These are phyloP conservation scores for Diarsia rubi DNA, from an alignment of 2,888 invertebrate species.

Conservation along the genomic window DNA sequence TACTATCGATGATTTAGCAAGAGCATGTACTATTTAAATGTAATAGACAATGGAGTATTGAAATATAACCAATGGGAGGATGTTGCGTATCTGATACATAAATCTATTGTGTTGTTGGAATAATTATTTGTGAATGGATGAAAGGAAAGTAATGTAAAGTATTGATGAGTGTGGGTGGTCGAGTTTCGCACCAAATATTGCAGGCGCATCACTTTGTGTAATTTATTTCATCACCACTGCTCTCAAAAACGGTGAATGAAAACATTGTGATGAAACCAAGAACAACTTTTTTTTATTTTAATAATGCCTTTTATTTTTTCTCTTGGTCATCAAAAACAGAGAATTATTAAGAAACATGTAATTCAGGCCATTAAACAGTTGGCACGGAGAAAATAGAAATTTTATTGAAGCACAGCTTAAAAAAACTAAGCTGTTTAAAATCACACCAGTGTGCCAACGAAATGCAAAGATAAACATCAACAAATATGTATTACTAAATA, in stretches of 20 bases:
- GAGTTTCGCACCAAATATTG: too few relatives aligned
- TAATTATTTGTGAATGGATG: constrained; percentile 15
- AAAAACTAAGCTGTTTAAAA: constrained; percentile 21
- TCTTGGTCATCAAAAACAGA: not conserved
- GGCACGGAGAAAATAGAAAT: constrained; percentile 4
- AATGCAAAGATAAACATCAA: constrained; percentile 7
- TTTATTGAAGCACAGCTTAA: not conserved
- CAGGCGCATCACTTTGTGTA: too few relatives aligned
- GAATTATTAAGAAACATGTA: not conserved
- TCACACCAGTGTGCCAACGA: constrained; percentile 19
- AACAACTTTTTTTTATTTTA: too few relatives aligned
- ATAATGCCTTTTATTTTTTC: not conserved
- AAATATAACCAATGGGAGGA: constrained; percentile 51
- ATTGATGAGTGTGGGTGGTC: not conserved
- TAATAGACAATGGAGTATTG: constrained; percentile 55
- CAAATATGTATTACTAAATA: not conserved
- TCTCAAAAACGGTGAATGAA: too few relatives aligned
- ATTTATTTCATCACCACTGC: too few relatives aligned
- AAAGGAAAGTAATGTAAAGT: constrained; percentile 10
- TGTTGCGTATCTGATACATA: constrained; percentile 47
- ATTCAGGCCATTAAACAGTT: not conserved
- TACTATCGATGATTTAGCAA: constrained; percentile 50
- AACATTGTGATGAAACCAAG: too few relatives aligned
- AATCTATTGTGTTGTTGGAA: constrained; percentile 40
- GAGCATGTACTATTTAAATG: constrained; percentile 49